Percentiles rank a stretch among this genome's conserved stretches.
phyloP scores from a whole-genome alignment of 2,888 invertebrate species.

The Dioctria rufipes region DNA sequence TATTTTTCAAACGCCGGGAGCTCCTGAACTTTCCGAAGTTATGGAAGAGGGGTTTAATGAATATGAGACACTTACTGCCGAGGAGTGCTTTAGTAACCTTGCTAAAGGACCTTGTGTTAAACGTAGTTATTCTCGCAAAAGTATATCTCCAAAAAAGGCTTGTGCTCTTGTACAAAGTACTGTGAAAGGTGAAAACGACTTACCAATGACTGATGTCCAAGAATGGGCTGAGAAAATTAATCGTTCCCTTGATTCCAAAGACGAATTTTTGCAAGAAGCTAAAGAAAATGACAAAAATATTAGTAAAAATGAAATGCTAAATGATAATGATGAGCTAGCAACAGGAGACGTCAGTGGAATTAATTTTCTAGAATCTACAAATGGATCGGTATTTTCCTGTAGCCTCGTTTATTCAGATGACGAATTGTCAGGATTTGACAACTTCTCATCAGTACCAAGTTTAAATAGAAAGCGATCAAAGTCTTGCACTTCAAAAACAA shows the following conservation, averaged over 20 bases:
- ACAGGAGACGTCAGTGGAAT: background rate
- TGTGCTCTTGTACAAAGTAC: conserved; percentile 58
- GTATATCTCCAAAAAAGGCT: conserved; percentile 41
- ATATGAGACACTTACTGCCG: conserved; percentile 57
- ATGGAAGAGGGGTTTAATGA: background rate
- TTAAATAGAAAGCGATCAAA: background rate
- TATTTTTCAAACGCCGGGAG: conserved; percentile 64
- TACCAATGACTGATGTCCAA: conserved; percentile 60
- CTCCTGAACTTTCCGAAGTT: conserved; percentile 35
- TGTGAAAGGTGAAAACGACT: conserved; percentile 57
- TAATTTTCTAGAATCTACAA: background rate
- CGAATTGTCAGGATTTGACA: background rate
- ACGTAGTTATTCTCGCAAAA: conserved; percentile 59
- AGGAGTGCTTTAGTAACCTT: conserved; percentile 63
- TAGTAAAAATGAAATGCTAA: background rate
- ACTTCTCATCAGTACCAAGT: background rate
- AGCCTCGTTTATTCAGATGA: background rate
- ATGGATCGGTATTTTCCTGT: background rate
- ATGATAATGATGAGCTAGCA: background rate
- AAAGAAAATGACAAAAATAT: background rate
- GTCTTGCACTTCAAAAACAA: background rate
- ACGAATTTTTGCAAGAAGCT: background rate
- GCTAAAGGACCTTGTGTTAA: conserved; percentile 61
- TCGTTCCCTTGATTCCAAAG: background rate
- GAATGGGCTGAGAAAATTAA: conserved; percentile 14